These are phyloP conservation scores for Gambusia yucatana DNA, from an alignment of 2,797 vertebrate species.

Conservation along the genomic window DNA sequence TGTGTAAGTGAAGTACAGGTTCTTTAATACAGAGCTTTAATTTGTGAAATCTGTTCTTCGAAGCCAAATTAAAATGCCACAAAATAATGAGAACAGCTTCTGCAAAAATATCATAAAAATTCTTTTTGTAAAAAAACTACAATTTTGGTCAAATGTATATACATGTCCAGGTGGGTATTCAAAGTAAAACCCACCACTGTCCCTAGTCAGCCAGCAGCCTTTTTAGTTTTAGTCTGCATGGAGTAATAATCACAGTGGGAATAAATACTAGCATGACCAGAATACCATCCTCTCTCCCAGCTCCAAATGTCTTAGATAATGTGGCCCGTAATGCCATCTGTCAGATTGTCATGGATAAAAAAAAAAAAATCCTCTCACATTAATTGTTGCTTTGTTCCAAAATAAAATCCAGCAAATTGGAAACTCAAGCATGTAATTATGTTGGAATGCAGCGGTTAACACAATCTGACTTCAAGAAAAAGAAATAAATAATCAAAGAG, in stretches of 20 bases:
- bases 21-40: not conserved
- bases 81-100: not conserved
- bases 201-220: slow-evolving; percentile 39
- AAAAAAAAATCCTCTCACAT: slow-evolving; percentile 60
- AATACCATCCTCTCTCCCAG: slow-evolving; percentile 61
- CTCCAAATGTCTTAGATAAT: slow-evolving; percentile 65
- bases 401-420: slow-evolving; percentile 80
- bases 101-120: not conserved
- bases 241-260: slow-evolving; percentile 46
- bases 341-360: slow-evolving; percentile 81
- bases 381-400: slow-evolving; percentile 75
- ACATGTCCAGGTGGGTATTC: not conserved
- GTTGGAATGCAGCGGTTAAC: slow-evolving; percentile 71
- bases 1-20: not conserved
- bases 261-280: slow-evolving; percentile 48
- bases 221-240: slow-evolving; percentile 47
- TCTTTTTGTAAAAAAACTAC: not conserved
- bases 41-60: not conserved
- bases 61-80: not conserved
- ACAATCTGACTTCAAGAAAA: slow-evolving; percentile 68
- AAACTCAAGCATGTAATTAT: slow-evolving; percentile 82
- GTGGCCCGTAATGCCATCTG: slow-evolving; percentile 68
- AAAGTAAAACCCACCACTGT: not conserved
- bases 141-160: not conserved
- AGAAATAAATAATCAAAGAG: slow-evolving; percentile 21